Evolutionary conservation across 1,140 invertebrate genomes (phyloP), one percentile per base, ranked within the genome.

Genomic region (Penaeus japonicus): DNA sequence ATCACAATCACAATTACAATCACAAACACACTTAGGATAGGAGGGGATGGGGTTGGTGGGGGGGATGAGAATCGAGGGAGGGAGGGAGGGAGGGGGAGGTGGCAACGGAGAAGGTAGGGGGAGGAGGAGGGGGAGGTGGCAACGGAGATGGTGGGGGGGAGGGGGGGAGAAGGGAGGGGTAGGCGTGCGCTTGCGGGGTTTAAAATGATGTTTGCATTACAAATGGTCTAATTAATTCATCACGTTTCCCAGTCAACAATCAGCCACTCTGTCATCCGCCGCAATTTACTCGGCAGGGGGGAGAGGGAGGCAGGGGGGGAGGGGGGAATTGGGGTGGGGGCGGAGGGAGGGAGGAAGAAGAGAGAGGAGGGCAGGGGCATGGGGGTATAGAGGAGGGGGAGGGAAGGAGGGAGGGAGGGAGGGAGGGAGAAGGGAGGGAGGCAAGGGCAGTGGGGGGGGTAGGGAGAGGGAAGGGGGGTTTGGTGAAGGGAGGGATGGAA

Each of bases 181-280:
- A 47, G 39, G 39, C 39, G 39, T 47, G 24, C 24, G 22, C n/a
- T 35, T 27, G 24, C n/a, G 7, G 4, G 22, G 22, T 7, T 32
- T 12, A 32, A 70, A 39, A 65, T 62, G 55, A 70, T 35, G 81
- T 84, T 84, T 84, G 59, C 81, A 84, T 84, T 70, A 84, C 81
- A 84, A 84, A 84, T 84, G 81, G 32, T 10, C 30, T 70, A 84
- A 84, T 84, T 32, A 70, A 32, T 57, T 47, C 81, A 84, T 84
- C 81, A 84, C 30, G 55, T 84, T 84, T 54, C 85, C 7, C 75
- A 79, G 77, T 27, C 53, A 87, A 81, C 85, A 85, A 65, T 65
- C 77, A 35, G 57, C 55, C 55, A 78, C 85, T 35, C 77, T 39
- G 75, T 79, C 47, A 87, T 78, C 53, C 85, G 32, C 81, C 81